phyloP scores from a whole-genome alignment of 1,140 invertebrate species.

The Cheumatopsyche charites region DNA sequence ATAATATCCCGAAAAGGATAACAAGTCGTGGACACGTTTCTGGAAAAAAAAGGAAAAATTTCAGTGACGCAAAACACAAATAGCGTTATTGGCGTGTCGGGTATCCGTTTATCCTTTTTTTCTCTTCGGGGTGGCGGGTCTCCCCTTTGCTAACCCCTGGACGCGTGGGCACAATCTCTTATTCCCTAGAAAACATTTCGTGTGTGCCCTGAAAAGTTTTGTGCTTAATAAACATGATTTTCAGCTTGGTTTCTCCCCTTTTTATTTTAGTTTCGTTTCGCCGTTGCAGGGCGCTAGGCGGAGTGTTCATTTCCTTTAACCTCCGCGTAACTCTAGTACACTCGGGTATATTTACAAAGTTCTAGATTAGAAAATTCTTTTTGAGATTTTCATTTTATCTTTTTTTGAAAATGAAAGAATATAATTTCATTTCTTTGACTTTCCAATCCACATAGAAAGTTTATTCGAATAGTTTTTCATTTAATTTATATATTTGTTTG shows the following conservation, averaged over 20 bases:
- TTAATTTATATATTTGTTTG: too few relatives aligned
- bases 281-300: neutral
- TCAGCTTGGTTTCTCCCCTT: constrained; percentile 35
- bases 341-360: too few relatives aligned
- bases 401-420: too few relatives aligned
- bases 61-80: constrained; percentile 34
- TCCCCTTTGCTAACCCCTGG: neutral
- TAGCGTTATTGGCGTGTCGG: constrained; percentile 35
- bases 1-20: too few relatives aligned
- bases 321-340: too few relatives aligned
- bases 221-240: constrained; percentile 44
- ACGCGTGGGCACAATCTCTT: constrained; percentile 23
- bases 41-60: constrained; percentile 21
- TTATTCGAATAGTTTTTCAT: too few relatives aligned
- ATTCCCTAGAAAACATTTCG: constrained; percentile 32
- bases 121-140: neutral
- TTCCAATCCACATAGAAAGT: too few relatives aligned
- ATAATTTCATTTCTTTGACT: too few relatives aligned
- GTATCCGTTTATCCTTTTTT: constrained; percentile 27
- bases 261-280: constrained; percentile 2
- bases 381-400: neutral
- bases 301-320: too few relatives aligned
- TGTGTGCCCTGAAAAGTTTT: constrained; percentile 42
- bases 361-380: too few relatives aligned
- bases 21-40: too few relatives aligned